Conservation (phyloP, 2,888 invertebrate genomes). For the Stenodera caucasica region DNA sequence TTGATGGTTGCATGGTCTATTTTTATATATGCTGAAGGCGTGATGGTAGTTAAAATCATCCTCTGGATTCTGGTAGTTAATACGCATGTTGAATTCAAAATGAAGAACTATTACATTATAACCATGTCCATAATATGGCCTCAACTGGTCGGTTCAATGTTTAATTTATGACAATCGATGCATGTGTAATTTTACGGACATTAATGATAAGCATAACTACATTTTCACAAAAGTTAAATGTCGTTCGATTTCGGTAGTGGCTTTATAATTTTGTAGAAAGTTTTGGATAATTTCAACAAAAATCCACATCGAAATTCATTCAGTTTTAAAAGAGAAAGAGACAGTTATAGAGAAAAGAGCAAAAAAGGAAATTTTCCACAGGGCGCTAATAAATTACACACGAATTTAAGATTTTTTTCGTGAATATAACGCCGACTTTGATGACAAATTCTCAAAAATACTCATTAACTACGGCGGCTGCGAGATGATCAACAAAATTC, state of each 20-base stretch:
- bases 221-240: slow-evolving; percentile 7
- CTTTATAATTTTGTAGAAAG: slow-evolving; percentile 11
- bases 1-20: not conserved
- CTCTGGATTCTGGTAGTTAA: slow-evolving; percentile 6
- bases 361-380: not conserved
- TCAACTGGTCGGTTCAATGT: slow-evolving; percentile 10
- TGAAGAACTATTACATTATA: slow-evolving; percentile 3
- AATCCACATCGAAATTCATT: too few relatives aligned
- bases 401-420: not conserved
- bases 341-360: too few relatives aligned
- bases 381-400: not conserved
- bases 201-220: slow-evolving; percentile 8
- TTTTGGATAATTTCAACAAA: too few relatives aligned
- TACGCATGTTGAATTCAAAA: slow-evolving; percentile 6
- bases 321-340: too few relatives aligned
- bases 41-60: slow-evolving; percentile 1
- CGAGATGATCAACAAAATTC: not conserved
- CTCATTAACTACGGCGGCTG: too few relatives aligned
- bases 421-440: not conserved
- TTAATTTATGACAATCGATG: slow-evolving; percentile 14
- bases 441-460: not conserved
- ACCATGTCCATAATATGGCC: slow-evolving; percentile 4
- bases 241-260: slow-evolving; percentile 8
- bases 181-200: slow-evolving; percentile 9
- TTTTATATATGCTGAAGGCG: not conserved